Conservation (phyloP, 2,797 vertebrate species). For the Chiloscyllium punctatum region DNA sequence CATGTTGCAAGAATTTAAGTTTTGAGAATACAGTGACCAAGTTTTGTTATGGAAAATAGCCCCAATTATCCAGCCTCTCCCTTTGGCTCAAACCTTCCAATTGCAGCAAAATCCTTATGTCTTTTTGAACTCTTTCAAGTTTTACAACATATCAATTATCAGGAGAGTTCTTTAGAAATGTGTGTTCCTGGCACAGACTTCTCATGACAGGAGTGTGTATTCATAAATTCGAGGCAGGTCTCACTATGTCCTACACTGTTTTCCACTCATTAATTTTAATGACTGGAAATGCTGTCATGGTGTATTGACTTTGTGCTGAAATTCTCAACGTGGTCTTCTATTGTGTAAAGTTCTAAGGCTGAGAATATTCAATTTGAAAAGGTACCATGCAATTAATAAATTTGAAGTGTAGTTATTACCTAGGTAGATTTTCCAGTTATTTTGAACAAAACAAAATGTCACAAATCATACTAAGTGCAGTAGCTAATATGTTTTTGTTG, state of each 20-base stretch:
- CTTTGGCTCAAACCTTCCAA: too few species aligned
- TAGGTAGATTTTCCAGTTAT: neutral
- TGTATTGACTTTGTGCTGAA: neutral
- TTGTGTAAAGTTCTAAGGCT: neutral
- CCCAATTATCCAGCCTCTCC: too few species aligned
- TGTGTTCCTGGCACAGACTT: neutral
- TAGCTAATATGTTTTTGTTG: neutral
- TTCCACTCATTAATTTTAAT: slow-evolving; percentile 13
- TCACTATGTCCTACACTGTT: neutral
- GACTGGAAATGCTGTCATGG: neutral
- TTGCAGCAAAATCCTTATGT: too few species aligned
- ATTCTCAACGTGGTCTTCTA: neutral
- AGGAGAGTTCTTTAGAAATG: neutral
- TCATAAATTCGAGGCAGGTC: neutral
- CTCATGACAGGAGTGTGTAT: neutral
- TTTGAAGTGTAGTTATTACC: neutral
- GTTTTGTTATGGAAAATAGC: too few species aligned
- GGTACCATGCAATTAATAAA: neutral
- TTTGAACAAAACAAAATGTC: neutral
- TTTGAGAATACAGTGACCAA: too few species aligned
- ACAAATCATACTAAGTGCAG: neutral
- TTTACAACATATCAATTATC: too few species aligned
- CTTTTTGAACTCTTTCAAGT: too few species aligned
- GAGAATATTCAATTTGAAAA: neutral
- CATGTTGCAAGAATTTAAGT: too few species aligned